These are phyloP conservation scores for Melanotus villosus DNA, from an alignment of 2,888 invertebrate species.

Conservation along the genomic window DNA sequence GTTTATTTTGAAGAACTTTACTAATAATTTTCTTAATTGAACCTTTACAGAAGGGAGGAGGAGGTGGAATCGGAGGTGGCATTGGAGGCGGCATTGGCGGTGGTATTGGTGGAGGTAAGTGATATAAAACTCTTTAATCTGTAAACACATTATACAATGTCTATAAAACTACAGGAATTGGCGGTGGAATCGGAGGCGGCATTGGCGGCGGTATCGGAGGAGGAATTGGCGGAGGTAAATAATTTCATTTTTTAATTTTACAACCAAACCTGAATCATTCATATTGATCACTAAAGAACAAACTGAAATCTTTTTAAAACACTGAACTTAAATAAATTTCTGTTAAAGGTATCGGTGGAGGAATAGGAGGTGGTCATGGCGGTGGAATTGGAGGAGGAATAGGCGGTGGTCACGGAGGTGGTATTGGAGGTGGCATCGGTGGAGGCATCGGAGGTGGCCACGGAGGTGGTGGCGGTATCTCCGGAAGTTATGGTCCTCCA, in stretches of 20 bases:
- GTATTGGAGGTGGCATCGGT: constrained; percentile 63
- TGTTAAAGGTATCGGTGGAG: constrained; percentile 32
- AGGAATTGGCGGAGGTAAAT: too few relatives aligned
- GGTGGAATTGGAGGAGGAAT: constrained; percentile 58
- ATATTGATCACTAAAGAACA: too few relatives aligned
- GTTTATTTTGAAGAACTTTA: too few relatives aligned
- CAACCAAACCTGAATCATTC: too few relatives aligned
- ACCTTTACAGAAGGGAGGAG: constrained; percentile 51
- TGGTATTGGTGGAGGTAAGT: constrained; percentile 59
- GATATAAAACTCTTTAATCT: too few relatives aligned
- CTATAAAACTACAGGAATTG: too few relatives aligned
- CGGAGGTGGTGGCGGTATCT: constrained; percentile 57
- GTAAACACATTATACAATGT: too few relatives aligned
- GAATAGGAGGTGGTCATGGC: constrained; percentile 66
- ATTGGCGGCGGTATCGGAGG: constrained; percentile 68
- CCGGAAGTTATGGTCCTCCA: constrained; percentile 67
- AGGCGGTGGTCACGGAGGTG: constrained; percentile 61
- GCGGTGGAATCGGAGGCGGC: constrained; percentile 64
- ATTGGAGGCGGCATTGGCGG: constrained; percentile 59
- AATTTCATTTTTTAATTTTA: too few relatives aligned
- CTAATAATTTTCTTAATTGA: not conserved
- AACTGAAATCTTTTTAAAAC: not conserved
- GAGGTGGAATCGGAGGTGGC: constrained; percentile 48
- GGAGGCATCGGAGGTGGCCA: constrained; percentile 59
- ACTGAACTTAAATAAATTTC: not conserved